Evolutionary conservation across 2,888 invertebrate species (phyloP).

Genomic region (Smittia aterrima): DNA sequence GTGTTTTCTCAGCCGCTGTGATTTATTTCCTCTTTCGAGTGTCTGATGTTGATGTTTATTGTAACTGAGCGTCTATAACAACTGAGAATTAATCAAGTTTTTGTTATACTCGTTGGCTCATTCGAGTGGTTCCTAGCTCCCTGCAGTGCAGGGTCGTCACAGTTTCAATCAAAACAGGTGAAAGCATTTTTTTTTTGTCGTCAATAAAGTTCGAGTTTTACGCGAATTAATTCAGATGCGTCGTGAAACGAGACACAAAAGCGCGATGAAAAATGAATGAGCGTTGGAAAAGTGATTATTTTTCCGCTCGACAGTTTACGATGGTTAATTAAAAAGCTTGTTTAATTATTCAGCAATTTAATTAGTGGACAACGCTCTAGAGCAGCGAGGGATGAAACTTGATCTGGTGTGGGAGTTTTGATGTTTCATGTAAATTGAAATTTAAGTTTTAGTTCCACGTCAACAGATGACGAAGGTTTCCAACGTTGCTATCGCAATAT

Average conservation of each 20-base stretch:
- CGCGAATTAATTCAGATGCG: too few relatives aligned
- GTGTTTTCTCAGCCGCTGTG: too few relatives aligned
- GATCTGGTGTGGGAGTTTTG: not conserved
- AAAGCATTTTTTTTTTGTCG: too few relatives aligned
- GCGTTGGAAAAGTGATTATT: constrained; percentile 12
- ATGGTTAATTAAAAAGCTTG: constrained; percentile 14
- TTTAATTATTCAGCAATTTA: constrained; percentile 24
- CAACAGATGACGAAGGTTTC: not conserved
- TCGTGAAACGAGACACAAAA: not conserved
- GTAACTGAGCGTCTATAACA: too few relatives aligned
- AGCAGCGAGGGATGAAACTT: not conserved
- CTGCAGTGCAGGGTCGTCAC: too few relatives aligned
- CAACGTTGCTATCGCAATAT: not conserved
- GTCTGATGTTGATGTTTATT: too few relatives aligned
- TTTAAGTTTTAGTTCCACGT: not conserved
- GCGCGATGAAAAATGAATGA: not conserved
- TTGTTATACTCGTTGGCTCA: too few relatives aligned
- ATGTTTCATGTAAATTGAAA: not conserved
- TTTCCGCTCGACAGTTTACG: constrained; percentile 3
- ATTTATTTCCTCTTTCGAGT: too few relatives aligned
- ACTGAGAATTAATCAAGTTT: too few relatives aligned
- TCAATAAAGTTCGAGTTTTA: too few relatives aligned
- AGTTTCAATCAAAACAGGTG: too few relatives aligned
- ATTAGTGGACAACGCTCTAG: not conserved
- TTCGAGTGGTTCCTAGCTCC: too few relatives aligned